Base-by-base conservation (phyloP, 1,140 invertebrate genomes). In the Hirudo medicinalis region DNA sequence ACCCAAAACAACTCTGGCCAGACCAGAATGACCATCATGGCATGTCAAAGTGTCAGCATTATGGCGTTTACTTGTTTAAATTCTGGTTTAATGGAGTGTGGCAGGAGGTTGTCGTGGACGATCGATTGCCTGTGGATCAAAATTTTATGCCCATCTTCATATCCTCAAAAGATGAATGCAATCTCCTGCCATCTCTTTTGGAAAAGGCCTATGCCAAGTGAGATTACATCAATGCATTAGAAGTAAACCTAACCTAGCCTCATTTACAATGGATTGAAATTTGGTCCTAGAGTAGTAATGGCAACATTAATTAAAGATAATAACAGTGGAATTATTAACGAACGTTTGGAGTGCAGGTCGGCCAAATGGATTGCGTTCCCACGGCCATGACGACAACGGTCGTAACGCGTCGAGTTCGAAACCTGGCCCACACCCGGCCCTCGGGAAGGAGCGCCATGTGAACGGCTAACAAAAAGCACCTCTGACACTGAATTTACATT, bases 1-100 rank as follows among this genome's bases (percentile, higher is more conserved):
- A 63, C 57, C 57, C 29, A 49, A 5, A 49, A 13, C 43, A 49
- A 49, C 43, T 49, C 43, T 36, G 32, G 20, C 54, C 54, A 3
- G 25, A 25, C 54, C 57, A 63, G 20, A 22, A 25, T 63, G 19
- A 63, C 57, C 29, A 22, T 13, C 3, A 63, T 11, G 57, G 29
- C 22, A 63, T 25, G 22, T 63, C 57, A 63, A 63, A 25, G 8
- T 25, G 57, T 63, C 22, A 63, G 22, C 29, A 11, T 54, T 25
- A 74, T 25, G 75, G 75, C 11, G 49, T 70, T 25, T 76, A 74
- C 80, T 87, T 86, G 75, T 89, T 89, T 80, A 79, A 86, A 40
- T 89, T 89, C 78, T 89, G 87, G 87, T 86, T 87, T 76, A 88
- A 88, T 78, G 87, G 87, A 4, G 86, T 87, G 76, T 89, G 87